phyloP scores from a whole-genome alignment of 2,797 vertebrate genomes.

The Ispidina picta region DNA sequence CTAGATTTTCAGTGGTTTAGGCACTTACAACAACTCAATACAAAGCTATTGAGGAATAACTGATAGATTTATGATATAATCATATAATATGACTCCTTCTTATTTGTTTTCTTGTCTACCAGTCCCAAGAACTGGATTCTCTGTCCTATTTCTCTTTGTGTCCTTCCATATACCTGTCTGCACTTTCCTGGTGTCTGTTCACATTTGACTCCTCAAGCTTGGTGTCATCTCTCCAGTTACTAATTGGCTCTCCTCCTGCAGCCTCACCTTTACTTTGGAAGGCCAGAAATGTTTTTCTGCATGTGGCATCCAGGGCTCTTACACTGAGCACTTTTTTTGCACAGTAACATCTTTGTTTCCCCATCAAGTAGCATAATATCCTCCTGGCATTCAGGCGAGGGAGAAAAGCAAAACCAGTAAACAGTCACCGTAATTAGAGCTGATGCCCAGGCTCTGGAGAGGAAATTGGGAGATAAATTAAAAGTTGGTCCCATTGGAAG shows the following conservation, averaged over 20 bases:
- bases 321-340: background rate
- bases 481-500: constrained; percentile 75
- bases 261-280: background rate
- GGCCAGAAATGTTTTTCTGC: background rate
- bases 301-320: background rate
- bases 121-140: background rate
- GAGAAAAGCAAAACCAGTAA: constrained; percentile 52
- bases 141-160: background rate
- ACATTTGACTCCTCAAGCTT: background rate
- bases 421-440: constrained; percentile 57
- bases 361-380: background rate
- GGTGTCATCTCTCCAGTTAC: background rate
- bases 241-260: background rate
- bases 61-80: background rate
- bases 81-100: background rate
- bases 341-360: constrained; percentile 23
- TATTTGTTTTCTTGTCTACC: background rate
- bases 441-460: constrained; percentile 39
- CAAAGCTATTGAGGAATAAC: background rate
- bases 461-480: constrained; percentile 90
- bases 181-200: background rate
- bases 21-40: constrained; percentile 5
- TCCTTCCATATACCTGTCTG: background rate
- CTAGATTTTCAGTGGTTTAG: constrained; percentile 16
- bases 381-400: background rate